Conservation (phyloP, 2,113 vertebrate species). For the Anser brachyrhynchus region DNA sequence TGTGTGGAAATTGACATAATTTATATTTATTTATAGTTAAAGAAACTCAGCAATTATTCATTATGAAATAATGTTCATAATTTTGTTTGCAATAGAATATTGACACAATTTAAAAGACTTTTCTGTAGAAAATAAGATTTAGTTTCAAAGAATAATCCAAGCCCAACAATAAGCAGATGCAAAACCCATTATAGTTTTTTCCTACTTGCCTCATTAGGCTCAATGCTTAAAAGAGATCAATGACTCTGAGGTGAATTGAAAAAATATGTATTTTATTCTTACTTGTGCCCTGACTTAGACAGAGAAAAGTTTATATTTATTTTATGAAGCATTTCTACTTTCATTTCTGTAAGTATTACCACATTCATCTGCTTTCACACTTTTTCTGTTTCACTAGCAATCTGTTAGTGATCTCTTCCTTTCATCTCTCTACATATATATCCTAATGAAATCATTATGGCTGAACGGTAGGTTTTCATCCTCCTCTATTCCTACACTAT, state of each 20-base stretch:
- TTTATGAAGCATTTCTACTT: slow-evolving; percentile 70
- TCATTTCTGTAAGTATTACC: slow-evolving; percentile 65
- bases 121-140: not conserved
- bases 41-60: not conserved
- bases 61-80: not conserved
- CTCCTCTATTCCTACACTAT: slow-evolving; percentile 46
- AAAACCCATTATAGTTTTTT: slow-evolving; percentile 46
- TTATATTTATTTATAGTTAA: not conserved
- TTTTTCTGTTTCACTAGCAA: slow-evolving; percentile 58
- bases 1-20: not conserved
- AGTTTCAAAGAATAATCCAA: slow-evolving; percentile 47
- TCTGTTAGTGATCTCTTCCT: slow-evolving; percentile 71
- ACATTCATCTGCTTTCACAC: slow-evolving; percentile 57
- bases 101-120: not conserved
- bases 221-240: slow-evolving; percentile 64
- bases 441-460: slow-evolving; percentile 77
- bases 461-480: slow-evolving; percentile 67
- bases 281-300: slow-evolving; percentile 10
- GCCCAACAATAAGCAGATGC: not conserved
- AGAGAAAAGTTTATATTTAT: slow-evolving; percentile 47
- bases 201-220: slow-evolving; percentile 69
- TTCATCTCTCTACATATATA: slow-evolving; percentile 70
- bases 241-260: slow-evolving; percentile 55
- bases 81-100: not conserved
- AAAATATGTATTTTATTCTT: slow-evolving; percentile 67